Evolutionary conservation across 2,797 vertebrate species (phyloP).

Genomic region (Xenentodon cancila): DNA sequence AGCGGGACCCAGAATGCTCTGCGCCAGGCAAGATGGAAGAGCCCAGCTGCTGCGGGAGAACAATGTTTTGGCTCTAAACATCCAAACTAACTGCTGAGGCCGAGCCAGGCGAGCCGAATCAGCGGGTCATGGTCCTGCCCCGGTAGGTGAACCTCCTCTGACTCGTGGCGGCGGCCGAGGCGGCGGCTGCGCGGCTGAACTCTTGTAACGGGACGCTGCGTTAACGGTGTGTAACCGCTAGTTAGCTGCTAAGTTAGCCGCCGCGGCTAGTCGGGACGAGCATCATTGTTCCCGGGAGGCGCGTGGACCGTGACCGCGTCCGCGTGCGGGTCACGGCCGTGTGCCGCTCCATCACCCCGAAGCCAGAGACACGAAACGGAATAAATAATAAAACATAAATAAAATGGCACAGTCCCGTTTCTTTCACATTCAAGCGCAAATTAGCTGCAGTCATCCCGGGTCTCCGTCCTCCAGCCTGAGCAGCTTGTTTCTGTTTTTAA

Average conservation of each 20-base stretch:
- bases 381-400: fast-evolving
- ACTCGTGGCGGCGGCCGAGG: background rate
- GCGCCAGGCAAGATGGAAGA: slow-evolving; percentile 87
- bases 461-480: no score
- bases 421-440: background rate
- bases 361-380: no score
- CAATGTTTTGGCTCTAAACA: slow-evolving; percentile 84
- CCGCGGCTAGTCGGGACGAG: slow-evolving; percentile 72
- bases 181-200: background rate
- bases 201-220: slow-evolving; percentile 51
- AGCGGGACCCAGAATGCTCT: slow-evolving; percentile 81
- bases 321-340: slow-evolving; percentile 69
- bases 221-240: slow-evolving; percentile 50
- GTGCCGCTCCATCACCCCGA: background rate
- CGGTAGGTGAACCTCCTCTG: slow-evolving; percentile 69
- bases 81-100: slow-evolving; percentile 61
- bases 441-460: slow-evolving; percentile 18
- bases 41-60: slow-evolving; percentile 83
- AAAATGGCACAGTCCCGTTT: background rate
- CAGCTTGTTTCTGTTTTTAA: background rate
- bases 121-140: slow-evolving; percentile 76
- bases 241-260: slow-evolving; percentile 72
- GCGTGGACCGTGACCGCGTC: slow-evolving; percentile 76
- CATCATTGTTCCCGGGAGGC: slow-evolving; percentile 84
- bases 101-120: slow-evolving; percentile 50